A percentile compares a stretch with the other conserved stretches of the same genome.
These are phyloP conservation scores for Pelobates fuscus DNA, from an alignment of 2,113 vertebrate species.

Conservation along the genomic window DNA sequence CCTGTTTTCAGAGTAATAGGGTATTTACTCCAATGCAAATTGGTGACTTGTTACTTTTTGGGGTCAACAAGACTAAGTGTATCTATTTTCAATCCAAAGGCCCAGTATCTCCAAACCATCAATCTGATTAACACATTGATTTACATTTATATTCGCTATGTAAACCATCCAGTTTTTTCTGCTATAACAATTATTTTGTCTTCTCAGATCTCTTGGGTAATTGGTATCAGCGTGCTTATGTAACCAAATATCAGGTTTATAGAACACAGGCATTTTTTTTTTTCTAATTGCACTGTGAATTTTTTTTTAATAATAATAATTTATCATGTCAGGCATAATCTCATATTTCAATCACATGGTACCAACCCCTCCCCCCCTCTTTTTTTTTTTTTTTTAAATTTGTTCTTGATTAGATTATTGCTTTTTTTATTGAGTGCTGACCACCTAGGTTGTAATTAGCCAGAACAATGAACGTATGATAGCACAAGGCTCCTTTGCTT, in stretches of 20 bases:
- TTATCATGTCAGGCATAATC: not conserved
- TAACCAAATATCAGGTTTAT: not conserved
- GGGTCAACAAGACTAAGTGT: too few species aligned
- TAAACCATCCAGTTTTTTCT: not conserved
- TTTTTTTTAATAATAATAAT: conserved; percentile 3
- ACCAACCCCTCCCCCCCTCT: not conserved
- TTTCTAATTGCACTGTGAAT: not conserved
- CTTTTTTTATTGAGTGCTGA: not conserved
- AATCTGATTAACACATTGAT: not conserved
- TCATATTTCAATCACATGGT: not conserved
- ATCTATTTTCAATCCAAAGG: too few species aligned
- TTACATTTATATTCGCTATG: not conserved
- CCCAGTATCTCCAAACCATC: not conserved
- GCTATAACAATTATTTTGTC: not conserved
- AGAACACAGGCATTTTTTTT: not conserved
- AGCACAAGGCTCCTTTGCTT: not conserved
- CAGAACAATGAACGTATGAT: not conserved
- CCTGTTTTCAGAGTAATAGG: too few species aligned
- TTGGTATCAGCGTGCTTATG: not conserved
- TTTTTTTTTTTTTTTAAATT: too few species aligned
- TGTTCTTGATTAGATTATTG: not conserved
- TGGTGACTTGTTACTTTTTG: too few species aligned
- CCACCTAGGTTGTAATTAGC: not conserved
- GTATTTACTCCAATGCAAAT: too few species aligned
- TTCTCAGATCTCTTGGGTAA: not conserved